Evolutionary conservation across 2,888 invertebrate species (phyloP), one percentile per base, ranked within the genome.

Genomic region (Morpho deidamia): DNA sequence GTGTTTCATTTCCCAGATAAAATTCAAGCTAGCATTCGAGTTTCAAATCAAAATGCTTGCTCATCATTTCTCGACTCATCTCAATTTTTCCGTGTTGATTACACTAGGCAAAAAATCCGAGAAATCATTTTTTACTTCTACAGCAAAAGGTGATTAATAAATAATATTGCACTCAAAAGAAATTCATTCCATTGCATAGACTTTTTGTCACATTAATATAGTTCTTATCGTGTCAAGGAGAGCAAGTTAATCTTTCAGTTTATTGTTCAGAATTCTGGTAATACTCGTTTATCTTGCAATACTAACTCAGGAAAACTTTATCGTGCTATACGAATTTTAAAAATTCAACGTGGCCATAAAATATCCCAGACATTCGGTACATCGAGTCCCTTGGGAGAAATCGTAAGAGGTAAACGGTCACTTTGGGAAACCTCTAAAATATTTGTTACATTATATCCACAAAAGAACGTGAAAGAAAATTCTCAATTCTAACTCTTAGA

Each of bases 291-390:
- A 23, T 5, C 23, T 23, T 23, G 23, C 4, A 23, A 23, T 23
- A 23, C 23, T 23, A 23, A 23, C 4, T 23, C 23, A 23, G 5
- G 23, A 5, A 23, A 23, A 23, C 5, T 23, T 23, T 23, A 23
- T 23, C 11, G 35, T 32, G 12, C 55, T 46, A 44, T 50, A 50
- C 37, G 11, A 46, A 37, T 44, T 58, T 56, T 46, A 51, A 60
- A 45, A 55, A 51, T 58, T 55, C 53, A 53, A 51, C 51, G 23
- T 41, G 34, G 42, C 50, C 42, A 49, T 57, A 55, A 51, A 58
- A 46, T 53, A 59, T 44, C 47, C 51, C 46, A 44, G 40, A 44
- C 46, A 34, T 51, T 48, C 11, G 33, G 43, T 49, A 41, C 14
- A 33, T 38, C 14, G 14, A 11, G 44, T 56, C 58, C 53, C 47